Conservation (phyloP, 2,113 vertebrate species). For the Bothrops jararaca region DNA sequence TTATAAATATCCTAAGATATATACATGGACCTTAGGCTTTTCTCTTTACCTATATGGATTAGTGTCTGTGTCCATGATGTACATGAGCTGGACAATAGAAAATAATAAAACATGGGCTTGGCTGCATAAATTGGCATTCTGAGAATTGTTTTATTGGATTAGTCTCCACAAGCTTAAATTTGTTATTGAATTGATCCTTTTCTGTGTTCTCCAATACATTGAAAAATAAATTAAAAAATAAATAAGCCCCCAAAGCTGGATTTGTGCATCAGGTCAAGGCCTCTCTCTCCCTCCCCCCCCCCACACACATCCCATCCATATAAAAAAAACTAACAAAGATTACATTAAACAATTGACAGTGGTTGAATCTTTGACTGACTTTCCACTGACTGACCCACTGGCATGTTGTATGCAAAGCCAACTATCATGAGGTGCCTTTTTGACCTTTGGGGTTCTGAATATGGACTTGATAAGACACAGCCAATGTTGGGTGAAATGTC, state of each 20-base stretch:
- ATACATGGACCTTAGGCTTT: neutral
- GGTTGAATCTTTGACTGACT: neutral
- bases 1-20: neutral
- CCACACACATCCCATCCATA: no score
- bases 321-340: neutral
- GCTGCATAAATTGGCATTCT: neutral
- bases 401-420: neutral
- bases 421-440: neutral
- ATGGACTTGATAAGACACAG: neutral
- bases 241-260: no score
- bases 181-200: no score
- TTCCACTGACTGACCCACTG: neutral
- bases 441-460: neutral
- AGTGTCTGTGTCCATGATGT: neutral
- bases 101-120: neutral
- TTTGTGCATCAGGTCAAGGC: no score
- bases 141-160: neutral
- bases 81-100: neutral
- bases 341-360: neutral
- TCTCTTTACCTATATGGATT: neutral
- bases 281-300: no score
- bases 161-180: no score
- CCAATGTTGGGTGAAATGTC: neutral
- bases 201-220: no score
- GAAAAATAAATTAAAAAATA: no score